Percentiles rank a stretch among this genome's conserved stretches.
Conservation (phyloP, 2,113 vertebrate species). For the Hyla sarda region DNA sequence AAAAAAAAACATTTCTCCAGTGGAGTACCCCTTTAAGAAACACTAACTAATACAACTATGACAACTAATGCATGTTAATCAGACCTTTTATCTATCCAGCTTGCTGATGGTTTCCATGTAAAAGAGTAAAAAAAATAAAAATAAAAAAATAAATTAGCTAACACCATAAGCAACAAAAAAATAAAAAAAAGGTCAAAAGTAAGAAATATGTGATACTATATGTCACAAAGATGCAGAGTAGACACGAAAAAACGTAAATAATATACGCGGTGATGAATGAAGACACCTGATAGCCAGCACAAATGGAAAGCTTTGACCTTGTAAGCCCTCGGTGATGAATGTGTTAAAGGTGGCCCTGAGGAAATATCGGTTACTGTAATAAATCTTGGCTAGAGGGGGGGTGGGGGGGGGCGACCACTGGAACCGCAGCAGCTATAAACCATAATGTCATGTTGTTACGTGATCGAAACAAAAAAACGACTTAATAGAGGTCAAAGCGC, state of each 20-base stretch:
- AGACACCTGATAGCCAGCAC: not conserved
- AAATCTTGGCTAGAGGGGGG: slow-evolving; percentile 1
- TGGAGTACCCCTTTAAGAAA: too few species aligned
- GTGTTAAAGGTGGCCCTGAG: not conserved
- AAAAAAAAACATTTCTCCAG: too few species aligned
- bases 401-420: not conserved
- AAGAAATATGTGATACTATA: not conserved
- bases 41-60: too few species aligned
- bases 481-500: slow-evolving; percentile 30
- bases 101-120: not conserved
- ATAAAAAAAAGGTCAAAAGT: not conserved
- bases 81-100: not conserved
- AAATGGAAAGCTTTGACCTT: not conserved
- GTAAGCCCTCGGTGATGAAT: not conserved
- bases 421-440: not conserved
- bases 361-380: slow-evolving; percentile 44
- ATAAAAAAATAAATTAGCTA: not conserved
- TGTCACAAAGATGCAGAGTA: not conserved
- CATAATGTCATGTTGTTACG: not conserved
- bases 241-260: not conserved
- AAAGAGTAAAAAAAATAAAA: not conserved
- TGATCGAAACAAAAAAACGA: not conserved
- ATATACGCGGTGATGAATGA: too few species aligned
- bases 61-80: too few species aligned
- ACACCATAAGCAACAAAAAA: not conserved